phyloP scores from a whole-genome alignment of 2,888 invertebrate species.

The Lacanobia oleracea region DNA sequence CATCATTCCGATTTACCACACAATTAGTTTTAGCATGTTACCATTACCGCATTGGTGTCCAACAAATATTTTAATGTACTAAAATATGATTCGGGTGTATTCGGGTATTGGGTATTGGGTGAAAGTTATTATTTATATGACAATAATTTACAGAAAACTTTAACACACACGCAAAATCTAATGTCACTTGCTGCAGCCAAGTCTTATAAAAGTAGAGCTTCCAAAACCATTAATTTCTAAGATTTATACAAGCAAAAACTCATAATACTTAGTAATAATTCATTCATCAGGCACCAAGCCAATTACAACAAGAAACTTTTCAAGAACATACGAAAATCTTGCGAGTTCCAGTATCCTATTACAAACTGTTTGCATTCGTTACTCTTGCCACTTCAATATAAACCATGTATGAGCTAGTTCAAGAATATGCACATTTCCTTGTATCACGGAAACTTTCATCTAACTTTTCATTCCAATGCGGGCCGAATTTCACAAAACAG shows the following conservation, averaged over 20 bases:
- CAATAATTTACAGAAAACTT: background rate
- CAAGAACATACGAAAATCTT: conserved; percentile 33
- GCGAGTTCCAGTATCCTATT: conserved; percentile 23
- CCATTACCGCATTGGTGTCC: conserved; percentile 72
- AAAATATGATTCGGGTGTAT: conserved; percentile 32
- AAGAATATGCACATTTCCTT: conserved; percentile 65
- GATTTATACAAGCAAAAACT: conserved; percentile 30
- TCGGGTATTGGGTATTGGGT: conserved; percentile 9
- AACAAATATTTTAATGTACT: conserved; percentile 72
- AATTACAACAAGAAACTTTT: conserved; percentile 31
- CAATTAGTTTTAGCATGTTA: conserved; percentile 81
- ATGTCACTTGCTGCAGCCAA: conserved; percentile 1
- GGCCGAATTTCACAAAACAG: conserved; percentile 67
- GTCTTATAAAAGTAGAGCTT: conserved; percentile 9
- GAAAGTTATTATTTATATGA: background rate
- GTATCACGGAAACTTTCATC: conserved; percentile 65
- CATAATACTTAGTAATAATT: conserved; percentile 25
- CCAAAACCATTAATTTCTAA: conserved; percentile 14
- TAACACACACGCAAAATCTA: background rate
- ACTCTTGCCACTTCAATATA: conserved; percentile 57
- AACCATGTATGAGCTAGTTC: conserved; percentile 58
- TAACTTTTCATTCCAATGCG: conserved; percentile 68
- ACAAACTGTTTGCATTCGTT: conserved; percentile 58
- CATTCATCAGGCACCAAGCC: conserved; percentile 42
- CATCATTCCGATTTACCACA: conserved; percentile 79